phyloP scores from a whole-genome alignment of 2,888 invertebrate species.

The Coelopa pilipes region DNA sequence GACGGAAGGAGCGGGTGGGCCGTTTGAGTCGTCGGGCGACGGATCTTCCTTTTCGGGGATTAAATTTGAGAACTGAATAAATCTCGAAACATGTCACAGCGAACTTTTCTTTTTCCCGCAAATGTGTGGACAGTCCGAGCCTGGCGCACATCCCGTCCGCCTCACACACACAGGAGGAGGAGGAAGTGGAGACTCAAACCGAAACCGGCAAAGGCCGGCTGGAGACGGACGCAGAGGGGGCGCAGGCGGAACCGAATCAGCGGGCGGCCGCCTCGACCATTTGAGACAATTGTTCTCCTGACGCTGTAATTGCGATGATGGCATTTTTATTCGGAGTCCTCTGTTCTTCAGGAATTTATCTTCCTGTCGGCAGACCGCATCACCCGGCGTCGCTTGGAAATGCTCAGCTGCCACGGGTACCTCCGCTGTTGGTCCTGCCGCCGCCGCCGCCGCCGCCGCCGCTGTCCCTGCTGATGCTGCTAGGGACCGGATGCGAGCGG shows the following conservation, averaged over 20 bases:
- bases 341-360: slow-evolving; percentile 19
- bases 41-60: slow-evolving; percentile 18
- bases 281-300: background rate
- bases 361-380: slow-evolving; percentile 29
- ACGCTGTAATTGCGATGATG: slow-evolving; percentile 21
- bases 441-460: slow-evolving; percentile 26
- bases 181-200: background rate
- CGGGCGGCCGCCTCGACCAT: background rate
- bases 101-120: slow-evolving; percentile 19
- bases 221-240: no score
- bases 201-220: background rate
- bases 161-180: background rate
- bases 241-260: no score
- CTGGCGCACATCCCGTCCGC: background rate
- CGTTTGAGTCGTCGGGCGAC: background rate
- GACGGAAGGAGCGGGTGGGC: no score
- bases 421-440: background rate
- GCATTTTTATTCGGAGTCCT: slow-evolving; percentile 12
- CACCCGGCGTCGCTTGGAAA: slow-evolving; percentile 8
- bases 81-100: slow-evolving; percentile 32
- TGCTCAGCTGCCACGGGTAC: background rate
- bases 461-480: slow-evolving; percentile 31
- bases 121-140: slow-evolving; percentile 30
- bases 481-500: slow-evolving; percentile 12
- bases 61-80: slow-evolving; percentile 33